Conservation (phyloP, 2,888 invertebrate species). For the Limnephilus lunatus region DNA sequence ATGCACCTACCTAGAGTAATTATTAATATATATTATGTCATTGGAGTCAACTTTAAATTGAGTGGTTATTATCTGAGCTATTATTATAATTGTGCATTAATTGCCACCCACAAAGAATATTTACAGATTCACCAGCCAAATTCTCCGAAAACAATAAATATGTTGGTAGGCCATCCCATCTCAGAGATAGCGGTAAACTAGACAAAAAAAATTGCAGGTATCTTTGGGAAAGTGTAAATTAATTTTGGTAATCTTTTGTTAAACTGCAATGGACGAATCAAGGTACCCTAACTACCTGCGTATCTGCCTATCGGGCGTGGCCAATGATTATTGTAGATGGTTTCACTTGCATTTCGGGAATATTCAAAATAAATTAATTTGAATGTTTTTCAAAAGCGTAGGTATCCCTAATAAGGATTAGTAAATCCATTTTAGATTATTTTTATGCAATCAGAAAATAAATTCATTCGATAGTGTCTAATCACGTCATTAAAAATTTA, state of each 20-base stretch:
- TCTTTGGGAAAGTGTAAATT: conserved; percentile 28
- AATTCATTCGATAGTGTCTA: too few relatives aligned
- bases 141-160: not conserved
- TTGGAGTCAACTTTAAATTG: too few relatives aligned
- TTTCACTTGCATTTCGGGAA: not conserved
- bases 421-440: not conserved
- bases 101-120: too few relatives aligned
- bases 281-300: conserved; percentile 24
- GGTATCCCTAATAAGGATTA: not conserved
- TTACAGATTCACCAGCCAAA: not conserved
- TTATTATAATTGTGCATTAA: too few relatives aligned
- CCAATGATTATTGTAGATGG: conserved; percentile 9
- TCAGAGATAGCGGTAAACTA: conserved; percentile 22
- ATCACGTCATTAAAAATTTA: not conserved
- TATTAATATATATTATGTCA: too few relatives aligned
- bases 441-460: not conserved
- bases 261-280: conserved; percentile 29
- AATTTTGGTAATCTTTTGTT: conserved; percentile 50
- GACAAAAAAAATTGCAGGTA: conserved; percentile 40
- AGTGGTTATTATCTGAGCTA: too few relatives aligned
- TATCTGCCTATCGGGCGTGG: conserved; percentile 18
- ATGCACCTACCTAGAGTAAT: too few relatives aligned
- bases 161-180: not conserved
- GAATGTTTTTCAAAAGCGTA: not conserved
- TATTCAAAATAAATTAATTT: not conserved